Conservation (phyloP, 1,140 invertebrate species). For the Phocides pigmalion region DNA sequence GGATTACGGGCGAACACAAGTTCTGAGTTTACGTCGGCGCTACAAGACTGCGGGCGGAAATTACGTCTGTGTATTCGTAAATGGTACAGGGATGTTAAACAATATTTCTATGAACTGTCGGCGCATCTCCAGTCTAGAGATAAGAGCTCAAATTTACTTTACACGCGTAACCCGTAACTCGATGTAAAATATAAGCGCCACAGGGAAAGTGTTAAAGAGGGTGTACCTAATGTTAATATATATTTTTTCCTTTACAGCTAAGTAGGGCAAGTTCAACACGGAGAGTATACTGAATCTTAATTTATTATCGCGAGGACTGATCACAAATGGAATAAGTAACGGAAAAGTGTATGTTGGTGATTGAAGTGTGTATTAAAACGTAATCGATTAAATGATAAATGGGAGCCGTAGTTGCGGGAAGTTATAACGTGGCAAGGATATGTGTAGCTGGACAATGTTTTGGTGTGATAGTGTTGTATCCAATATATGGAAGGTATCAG, state of each 20-base stretch:
- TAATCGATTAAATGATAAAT: slow-evolving; percentile 52
- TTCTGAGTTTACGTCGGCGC: too few species aligned
- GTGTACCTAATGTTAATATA: too few species aligned
- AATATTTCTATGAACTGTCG: too few species aligned
- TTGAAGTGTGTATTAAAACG: slow-evolving; percentile 64
- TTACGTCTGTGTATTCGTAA: too few species aligned
- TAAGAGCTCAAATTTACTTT: too few species aligned
- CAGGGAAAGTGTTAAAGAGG: too few species aligned
- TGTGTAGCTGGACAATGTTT: slow-evolving; percentile 71
- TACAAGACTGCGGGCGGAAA: too few species aligned
- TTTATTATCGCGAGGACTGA: slow-evolving; percentile 80
- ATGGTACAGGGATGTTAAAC: too few species aligned
- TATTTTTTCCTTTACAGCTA: slow-evolving; percentile 60
- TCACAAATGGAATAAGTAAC: slow-evolving; percentile 73
- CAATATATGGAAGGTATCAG: slow-evolving; percentile 77
- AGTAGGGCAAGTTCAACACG: slow-evolving; percentile 56
- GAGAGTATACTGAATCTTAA: slow-evolving; percentile 73
- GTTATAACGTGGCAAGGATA: slow-evolving; percentile 56
- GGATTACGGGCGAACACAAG: too few species aligned
- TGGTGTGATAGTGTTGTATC: slow-evolving; percentile 82
- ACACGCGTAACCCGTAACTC: too few species aligned
- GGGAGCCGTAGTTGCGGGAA: slow-evolving; percentile 63
- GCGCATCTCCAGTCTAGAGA: too few species aligned
- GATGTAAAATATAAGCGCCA: too few species aligned
- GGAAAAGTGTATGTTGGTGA: slow-evolving; percentile 75